Conservation (phyloP, 2,888 invertebrate genomes). For the Patella pellucida region DNA sequence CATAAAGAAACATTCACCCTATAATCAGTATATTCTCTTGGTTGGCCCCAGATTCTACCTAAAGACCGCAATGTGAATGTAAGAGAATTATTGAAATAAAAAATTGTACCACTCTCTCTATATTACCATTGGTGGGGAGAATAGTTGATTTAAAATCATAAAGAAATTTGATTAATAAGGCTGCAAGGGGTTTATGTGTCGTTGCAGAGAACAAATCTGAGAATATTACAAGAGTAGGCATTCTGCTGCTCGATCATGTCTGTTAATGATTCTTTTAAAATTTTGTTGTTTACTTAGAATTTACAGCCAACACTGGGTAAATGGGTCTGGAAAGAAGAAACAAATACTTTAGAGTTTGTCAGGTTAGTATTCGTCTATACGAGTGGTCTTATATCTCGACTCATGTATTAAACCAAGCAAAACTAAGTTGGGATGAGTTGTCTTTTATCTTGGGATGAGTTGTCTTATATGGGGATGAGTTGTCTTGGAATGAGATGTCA, state of each 20-base stretch:
- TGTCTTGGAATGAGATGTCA: constrained; percentile 6
- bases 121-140: too few species aligned
- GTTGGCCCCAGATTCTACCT: too few species aligned
- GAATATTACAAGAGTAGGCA: not conserved
- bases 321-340: constrained; percentile 53
- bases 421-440: constrained; percentile 12
- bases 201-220: too few species aligned
- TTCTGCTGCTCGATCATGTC: not conserved
- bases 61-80: too few species aligned
- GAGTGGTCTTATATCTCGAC: constrained; percentile 4
- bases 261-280: not conserved
- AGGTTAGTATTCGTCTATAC: constrained; percentile 40
- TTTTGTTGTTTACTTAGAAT: not conserved
- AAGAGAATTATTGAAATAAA: too few species aligned
- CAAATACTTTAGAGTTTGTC: constrained; percentile 41
- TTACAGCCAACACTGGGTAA: constrained; percentile 30
- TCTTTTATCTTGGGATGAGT: not conserved
- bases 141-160: too few species aligned
- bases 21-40: too few species aligned
- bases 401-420: not conserved
- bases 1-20: too few species aligned
- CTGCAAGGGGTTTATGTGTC: too few species aligned
- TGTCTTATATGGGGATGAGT: not conserved
- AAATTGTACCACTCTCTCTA: too few species aligned
- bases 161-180: too few species aligned